Conservation (phyloP, 2,888 invertebrate genomes). For the Platerodrilus igneus region DNA sequence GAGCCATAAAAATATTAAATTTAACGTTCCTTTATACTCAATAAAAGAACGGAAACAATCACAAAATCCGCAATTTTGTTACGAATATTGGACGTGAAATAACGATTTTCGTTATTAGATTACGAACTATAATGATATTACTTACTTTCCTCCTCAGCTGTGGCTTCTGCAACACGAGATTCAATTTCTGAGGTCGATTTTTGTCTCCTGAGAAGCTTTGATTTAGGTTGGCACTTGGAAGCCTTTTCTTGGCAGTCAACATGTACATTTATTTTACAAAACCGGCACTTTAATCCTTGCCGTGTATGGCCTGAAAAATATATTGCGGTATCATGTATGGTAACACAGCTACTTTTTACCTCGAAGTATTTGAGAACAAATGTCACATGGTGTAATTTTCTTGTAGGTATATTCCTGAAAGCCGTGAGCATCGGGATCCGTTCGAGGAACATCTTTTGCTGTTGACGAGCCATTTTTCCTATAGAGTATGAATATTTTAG, state of each 20-base stretch:
- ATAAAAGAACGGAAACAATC: neutral
- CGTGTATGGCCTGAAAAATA: constrained; percentile 92
- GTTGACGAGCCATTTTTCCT: constrained; percentile 70
- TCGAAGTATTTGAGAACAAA: constrained; percentile 87
- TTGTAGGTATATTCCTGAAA: constrained; percentile 94
- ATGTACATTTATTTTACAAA: constrained; percentile 89
- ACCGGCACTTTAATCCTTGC: constrained; percentile 83
- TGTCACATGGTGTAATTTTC: constrained; percentile 92
- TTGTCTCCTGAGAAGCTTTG: constrained; percentile 77
- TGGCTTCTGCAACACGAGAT: constrained; percentile 61
- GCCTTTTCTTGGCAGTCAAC: constrained; percentile 82
- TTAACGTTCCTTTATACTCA: constrained; percentile 2
- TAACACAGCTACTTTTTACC: constrained; percentile 57
- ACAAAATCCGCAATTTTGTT: constrained; percentile 6
- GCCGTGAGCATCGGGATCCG: constrained; percentile 72
- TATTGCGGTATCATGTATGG: no score
- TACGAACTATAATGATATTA: constrained; percentile 31
- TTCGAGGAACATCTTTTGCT: constrained; percentile 56
- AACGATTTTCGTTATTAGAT: constrained; percentile 12
- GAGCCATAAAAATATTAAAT: no score
- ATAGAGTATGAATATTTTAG: no score
- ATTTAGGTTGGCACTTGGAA: constrained; percentile 80
- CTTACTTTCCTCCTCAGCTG: constrained; percentile 79
- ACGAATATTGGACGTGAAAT: constrained; percentile 6
- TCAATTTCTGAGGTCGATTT: constrained; percentile 84